Percentiles rank a stretch among this genome's conserved stretches.
Evolutionary conservation across 2,888 invertebrate species (phyloP).

Genomic region (Stictocephala bisonia): DNA sequence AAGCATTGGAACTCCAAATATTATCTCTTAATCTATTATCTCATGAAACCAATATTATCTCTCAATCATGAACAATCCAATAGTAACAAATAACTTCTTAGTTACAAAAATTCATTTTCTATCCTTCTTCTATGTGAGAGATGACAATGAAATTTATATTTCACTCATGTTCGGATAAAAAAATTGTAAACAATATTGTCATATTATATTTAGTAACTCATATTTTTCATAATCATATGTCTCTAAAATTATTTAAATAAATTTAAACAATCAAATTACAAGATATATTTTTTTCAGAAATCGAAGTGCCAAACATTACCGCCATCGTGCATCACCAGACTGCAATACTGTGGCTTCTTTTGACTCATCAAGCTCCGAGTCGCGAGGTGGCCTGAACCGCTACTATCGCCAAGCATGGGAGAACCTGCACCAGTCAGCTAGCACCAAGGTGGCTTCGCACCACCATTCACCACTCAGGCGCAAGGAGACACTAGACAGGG

Average conservation of each 20-base stretch:
- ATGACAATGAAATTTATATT: too few relatives aligned
- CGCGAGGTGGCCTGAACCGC: conserved; percentile 83
- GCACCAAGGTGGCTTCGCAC: conserved; percentile 66
- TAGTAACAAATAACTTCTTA: too few relatives aligned
- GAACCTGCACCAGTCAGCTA: conserved; percentile 86
- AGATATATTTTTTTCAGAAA: too few relatives aligned
- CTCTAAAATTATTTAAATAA: background rate
- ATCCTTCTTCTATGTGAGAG: too few relatives aligned
- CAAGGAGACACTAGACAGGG: conserved; percentile 78
- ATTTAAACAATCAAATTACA: conserved; percentile 41
- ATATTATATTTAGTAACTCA: too few relatives aligned
- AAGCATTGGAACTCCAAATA: too few relatives aligned
- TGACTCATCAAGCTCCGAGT: conserved; percentile 88
- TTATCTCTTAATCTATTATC: too few relatives aligned
- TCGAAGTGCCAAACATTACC: conserved; percentile 86
- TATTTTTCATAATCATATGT: background rate
- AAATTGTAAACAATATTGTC: too few relatives aligned
- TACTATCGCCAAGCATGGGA: conserved; percentile 95
- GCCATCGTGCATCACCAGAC: conserved; percentile 89
- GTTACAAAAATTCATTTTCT: too few relatives aligned
- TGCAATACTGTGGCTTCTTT: conserved; percentile 92
- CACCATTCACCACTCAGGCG: conserved; percentile 71
- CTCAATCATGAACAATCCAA: too few relatives aligned
- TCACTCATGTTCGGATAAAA: too few relatives aligned
- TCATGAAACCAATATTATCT: too few relatives aligned